Base-by-base conservation (phyloP, 2,797 vertebrate genomes). In the Helicolenus hilgendorfi region DNA sequence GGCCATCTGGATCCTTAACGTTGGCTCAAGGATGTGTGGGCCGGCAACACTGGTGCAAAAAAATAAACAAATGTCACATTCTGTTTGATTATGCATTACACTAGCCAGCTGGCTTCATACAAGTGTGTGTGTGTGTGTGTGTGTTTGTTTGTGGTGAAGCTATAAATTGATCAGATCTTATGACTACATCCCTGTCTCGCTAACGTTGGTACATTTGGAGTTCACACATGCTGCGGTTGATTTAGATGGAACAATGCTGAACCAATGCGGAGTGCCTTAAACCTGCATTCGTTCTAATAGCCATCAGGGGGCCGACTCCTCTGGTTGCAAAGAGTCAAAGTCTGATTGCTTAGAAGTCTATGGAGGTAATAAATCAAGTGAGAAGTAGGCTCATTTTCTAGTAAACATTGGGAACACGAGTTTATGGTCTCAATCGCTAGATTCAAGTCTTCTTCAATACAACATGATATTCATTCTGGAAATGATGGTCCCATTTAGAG, bases 1-100 rank as follows among this genome's bases (percentile, higher is more conserved):
- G 49, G 60, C 86, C 86, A 91, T 92, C 91, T 91, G 88, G 79
- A 79, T 27, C 31, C 62, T 74, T 41, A 77, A 63, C 11, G 41
- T 36, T 27, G 29, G 69, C 20, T 67, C 38, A 59, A 68, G 11
- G 45, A n/a, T 72, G 68, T 56, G 74, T 77, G 79, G 75, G 79
- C 59, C 35, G 70, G 53, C 27, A 63, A 72, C 49, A 72, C 1
- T 49, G 13, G 70, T 24, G 71, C 7, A 73, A 74, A 62, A 77
- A 71, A 78, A 20, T 6, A 79, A 85, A 59, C 75, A 86, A 86
- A 79, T 75, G 49, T 82, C 77, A 45, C 82, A 84, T 64, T 79
- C 72, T 72, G 63, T 72, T 84, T 89, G 79, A 82, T 87, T 80
- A 56, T 70, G 53, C 59, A 11, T 79, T 45, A 62, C 20, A 45